phyloP scores from a whole-genome alignment of 2,797 vertebrate species.

The Cryptoblepharus egeriae region DNA sequence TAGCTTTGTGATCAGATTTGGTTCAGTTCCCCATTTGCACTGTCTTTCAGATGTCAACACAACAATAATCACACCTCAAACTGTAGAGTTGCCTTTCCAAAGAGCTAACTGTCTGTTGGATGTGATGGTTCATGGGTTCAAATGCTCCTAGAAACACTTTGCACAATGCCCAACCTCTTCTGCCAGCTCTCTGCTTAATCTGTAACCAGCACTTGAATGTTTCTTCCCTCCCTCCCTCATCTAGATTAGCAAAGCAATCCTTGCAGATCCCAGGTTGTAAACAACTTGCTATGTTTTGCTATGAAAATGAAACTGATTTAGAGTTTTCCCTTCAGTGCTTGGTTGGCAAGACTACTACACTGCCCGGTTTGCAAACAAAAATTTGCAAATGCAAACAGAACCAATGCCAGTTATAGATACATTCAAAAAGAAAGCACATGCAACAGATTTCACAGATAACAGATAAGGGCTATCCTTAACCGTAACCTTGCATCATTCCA shows the following conservation, averaged over 20 bases:
- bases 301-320: background rate
- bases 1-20: background rate
- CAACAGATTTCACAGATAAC: background rate
- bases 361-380: too few relatives aligned
- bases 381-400: background rate
- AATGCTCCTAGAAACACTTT: slow-evolving; percentile 40
- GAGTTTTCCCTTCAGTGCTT: background rate
- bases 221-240: background rate
- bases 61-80: background rate
- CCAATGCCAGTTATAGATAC: background rate
- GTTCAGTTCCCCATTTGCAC: background rate
- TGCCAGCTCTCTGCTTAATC: slow-evolving; percentile 58
- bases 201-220: slow-evolving; percentile 41
- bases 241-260: slow-evolving; percentile 1
- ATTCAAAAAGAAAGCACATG: background rate
- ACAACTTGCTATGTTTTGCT: background rate
- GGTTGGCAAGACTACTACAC: background rate
- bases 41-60: background rate
- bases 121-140: slow-evolving; percentile 51
- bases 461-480: background rate
- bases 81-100: slow-evolving; percentile 3
- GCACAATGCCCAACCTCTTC: slow-evolving; percentile 44
- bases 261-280: background rate
- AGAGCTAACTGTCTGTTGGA: slow-evolving; percentile 48
- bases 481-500: background rate